phyloP scores from a whole-genome alignment of 1,140 invertebrate genomes.

The Eumeta japonica region DNA sequence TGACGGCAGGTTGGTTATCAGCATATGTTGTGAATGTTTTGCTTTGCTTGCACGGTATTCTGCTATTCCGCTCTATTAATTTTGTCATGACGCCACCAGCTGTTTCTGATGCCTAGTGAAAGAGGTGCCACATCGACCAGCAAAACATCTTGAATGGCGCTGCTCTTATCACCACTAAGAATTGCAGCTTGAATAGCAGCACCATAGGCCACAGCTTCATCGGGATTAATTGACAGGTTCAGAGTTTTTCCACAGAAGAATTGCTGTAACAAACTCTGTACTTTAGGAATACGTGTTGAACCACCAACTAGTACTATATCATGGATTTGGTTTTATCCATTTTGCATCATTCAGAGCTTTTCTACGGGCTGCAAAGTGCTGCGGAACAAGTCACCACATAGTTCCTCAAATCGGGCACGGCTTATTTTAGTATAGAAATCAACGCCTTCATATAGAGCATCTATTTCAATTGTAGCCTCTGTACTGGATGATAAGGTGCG shows the following conservation, averaged over 20 bases:
- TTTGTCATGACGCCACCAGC: slow-evolving; percentile 65
- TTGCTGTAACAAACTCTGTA: slow-evolving; percentile 53
- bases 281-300: slow-evolving; percentile 64
- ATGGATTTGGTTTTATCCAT: slow-evolving; percentile 65
- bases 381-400: slow-evolving; percentile 53
- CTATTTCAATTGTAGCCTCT: slow-evolving; percentile 55
- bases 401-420: slow-evolving; percentile 55
- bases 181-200: slow-evolving; percentile 54
- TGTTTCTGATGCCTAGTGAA: slow-evolving; percentile 62
- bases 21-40: slow-evolving; percentile 66
- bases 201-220: slow-evolving; percentile 56
- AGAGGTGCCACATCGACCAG: slow-evolving; percentile 59
- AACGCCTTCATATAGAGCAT: slow-evolving; percentile 51
- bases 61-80: slow-evolving; percentile 60
- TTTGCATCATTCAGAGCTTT: slow-evolving; percentile 68
- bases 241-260: slow-evolving; percentile 51
- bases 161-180: slow-evolving; percentile 56
- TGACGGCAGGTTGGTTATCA: slow-evolving; percentile 70
- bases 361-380: slow-evolving; percentile 57
- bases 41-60: slow-evolving; percentile 64
- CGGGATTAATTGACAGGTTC: slow-evolving; percentile 58
- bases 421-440: slow-evolving; percentile 54
- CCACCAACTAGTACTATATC: slow-evolving; percentile 74
- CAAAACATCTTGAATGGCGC: slow-evolving; percentile 55
- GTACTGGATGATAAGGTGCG: slow-evolving; percentile 55